Evolutionary conservation across 2,797 vertebrate genomes (phyloP), one percentile per base, ranked within the genome.

Genomic region (Spinus olivaceus): DNA sequence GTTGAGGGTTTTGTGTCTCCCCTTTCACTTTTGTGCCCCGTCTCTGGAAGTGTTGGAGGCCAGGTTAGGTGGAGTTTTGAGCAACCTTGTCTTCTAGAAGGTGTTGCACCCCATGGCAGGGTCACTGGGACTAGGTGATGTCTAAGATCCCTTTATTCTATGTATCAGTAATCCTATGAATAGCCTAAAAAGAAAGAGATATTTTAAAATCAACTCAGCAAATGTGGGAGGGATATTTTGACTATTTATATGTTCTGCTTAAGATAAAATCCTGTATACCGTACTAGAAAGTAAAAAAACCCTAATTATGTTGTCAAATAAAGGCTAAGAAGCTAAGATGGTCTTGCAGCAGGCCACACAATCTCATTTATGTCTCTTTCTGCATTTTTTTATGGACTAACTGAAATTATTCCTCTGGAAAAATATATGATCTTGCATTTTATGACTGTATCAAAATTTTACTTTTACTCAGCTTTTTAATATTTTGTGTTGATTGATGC

Each of bases 61-160:
- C n/a, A 44, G 20, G 2, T 30, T 37, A 41, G 20, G 6, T 66
- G 39, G 23, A 24, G 32, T 46, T 84, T 51, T 61, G 32, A 49
- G 27, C 22, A 84, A 2, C 16, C 5, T 42, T 8, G 1, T 60
- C 13, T 59, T 42, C 11, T 37, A 9, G 33, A 66, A 53, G 4
- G 14, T 60, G 14, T 32, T n/a, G 4, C 10, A 30, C 7, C 3
- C 11, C 12, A 5, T 30, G 23, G 12, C 41, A 25, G 24, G 12
- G 2, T 53, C 0, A 0, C 9, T 60, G 16, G 10, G 14, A 44
- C 20, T 72, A 37, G 8, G 10, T n/a, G 6, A 60, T 42, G 4
- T 49, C 27, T 54, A 21, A n/a, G 8, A 14, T 67, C 10, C 13
- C 35, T 61, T 54, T 23, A 12, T 54, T 56, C 10, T 67, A 0